Evolutionary conservation across 1,140 invertebrate species (phyloP).

Genomic region (Octopus sinensis): DNA sequence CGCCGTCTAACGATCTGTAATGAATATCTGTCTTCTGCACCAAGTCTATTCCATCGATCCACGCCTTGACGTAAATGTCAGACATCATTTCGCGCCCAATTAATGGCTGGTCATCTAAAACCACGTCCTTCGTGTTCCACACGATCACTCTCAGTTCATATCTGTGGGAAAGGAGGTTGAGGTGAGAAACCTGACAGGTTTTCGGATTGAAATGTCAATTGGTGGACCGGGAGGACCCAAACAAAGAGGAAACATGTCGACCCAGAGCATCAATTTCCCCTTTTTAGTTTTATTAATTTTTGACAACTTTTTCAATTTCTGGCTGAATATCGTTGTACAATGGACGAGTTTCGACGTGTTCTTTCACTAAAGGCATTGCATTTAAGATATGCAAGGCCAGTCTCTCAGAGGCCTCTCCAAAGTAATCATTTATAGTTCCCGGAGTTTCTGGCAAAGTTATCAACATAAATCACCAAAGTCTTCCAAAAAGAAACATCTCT

Average conservation of each 20-base stretch:
- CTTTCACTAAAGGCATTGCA: too few relatives aligned
- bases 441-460: too few relatives aligned
- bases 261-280: constrained; percentile 60
- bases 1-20: constrained; percentile 62
- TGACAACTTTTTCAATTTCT: too few relatives aligned
- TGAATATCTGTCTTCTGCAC: constrained; percentile 61
- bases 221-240: constrained; percentile 55
- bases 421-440: too few relatives aligned
- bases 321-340: too few relatives aligned
- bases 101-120: constrained; percentile 58
- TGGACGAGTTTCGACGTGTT: too few relatives aligned
- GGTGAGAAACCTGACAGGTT: too few relatives aligned
- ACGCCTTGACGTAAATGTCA: constrained; percentile 61
- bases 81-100: constrained; percentile 60
- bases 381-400: too few relatives aligned
- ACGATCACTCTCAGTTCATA: constrained; percentile 57
- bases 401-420: too few relatives aligned
- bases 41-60: constrained; percentile 58
- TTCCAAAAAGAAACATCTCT: too few relatives aligned
- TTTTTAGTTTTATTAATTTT: too few relatives aligned
- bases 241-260: constrained; percentile 58
- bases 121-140: constrained; percentile 60
- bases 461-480: too few relatives aligned
- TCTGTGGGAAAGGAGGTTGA: constrained; percentile 29
- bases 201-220: constrained; percentile 56